These are phyloP conservation scores for Pygoscelis adeliae DNA, from an alignment of 2,113 vertebrate species.

Conservation along the genomic window DNA sequence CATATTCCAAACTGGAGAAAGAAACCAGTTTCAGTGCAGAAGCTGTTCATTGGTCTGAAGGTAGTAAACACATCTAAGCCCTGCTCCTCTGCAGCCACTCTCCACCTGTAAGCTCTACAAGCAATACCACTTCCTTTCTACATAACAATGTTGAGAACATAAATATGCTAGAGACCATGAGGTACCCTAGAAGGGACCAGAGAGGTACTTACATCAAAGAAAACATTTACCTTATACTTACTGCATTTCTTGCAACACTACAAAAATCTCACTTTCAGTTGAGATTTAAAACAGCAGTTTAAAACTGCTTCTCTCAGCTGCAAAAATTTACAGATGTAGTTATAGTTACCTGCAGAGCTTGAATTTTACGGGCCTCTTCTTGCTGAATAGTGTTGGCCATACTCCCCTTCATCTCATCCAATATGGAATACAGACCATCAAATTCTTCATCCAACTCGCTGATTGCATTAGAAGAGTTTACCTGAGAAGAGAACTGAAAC, in stretches of 20 bases:
- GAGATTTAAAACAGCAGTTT: neutral
- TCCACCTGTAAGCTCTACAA: neutral
- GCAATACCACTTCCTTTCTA: neutral
- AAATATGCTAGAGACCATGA: neutral
- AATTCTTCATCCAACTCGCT: constrained; percentile 91
- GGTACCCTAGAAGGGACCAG: neutral
- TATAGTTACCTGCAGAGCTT: constrained; percentile 84
- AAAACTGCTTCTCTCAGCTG: neutral
- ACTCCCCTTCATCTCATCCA: constrained; percentile 86
- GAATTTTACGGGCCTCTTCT: constrained; percentile 84
- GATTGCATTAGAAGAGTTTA: constrained; percentile 84
- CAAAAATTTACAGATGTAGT: neutral
- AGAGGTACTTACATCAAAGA: neutral
- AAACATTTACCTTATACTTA: neutral
- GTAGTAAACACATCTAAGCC: neutral
- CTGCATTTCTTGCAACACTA: neutral
- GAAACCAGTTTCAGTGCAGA: neutral
- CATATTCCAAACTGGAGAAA: neutral
- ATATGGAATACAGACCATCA: constrained; percentile 82
- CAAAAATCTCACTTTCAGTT: neutral
- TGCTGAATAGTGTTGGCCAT: constrained; percentile 85
- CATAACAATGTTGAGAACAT: neutral
- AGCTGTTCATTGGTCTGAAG: neutral
- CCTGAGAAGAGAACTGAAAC: constrained; percentile 67
- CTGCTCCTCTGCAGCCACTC: neutral